Percentiles rank a stretch among this genome's conserved stretches.
phyloP scores from a whole-genome alignment of 2,797 vertebrate genomes.

The Anniella stebbinsi region DNA sequence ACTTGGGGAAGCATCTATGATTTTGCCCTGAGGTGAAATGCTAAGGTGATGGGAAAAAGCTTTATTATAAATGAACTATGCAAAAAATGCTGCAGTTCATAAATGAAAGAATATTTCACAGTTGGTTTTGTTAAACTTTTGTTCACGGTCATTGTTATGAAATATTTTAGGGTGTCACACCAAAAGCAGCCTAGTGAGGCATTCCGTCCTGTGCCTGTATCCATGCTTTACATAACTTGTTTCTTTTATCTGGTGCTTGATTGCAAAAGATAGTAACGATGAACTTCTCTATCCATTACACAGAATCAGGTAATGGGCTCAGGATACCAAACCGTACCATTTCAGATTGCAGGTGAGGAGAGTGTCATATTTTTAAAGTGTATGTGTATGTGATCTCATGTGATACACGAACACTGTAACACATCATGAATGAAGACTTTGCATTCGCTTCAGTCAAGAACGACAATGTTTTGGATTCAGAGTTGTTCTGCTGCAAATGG shows the following conservation, averaged over 20 bases:
- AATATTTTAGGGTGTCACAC: neutral
- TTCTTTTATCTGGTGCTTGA: neutral
- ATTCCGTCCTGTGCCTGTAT: neutral
- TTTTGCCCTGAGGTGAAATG: constrained; percentile 62
- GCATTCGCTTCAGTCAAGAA: neutral
- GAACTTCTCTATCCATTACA: neutral
- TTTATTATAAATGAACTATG: constrained; percentile 45
- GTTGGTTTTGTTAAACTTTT: constrained; percentile 35
- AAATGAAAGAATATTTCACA: constrained; percentile 39
- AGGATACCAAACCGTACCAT: neutral
- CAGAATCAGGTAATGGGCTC: neutral
- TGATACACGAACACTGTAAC: neutral
- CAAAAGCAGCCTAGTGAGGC: neutral
- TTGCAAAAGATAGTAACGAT: neutral
- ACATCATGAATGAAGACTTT: neutral
- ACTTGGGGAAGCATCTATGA: constrained; percentile 49
- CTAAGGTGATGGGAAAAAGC: constrained; percentile 57
- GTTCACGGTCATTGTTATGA: constrained; percentile 27
- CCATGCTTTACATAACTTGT: neutral
- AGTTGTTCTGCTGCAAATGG: neutral
- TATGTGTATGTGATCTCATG: too few relatives aligned
- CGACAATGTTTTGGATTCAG: too few relatives aligned
- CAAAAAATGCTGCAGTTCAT: constrained; percentile 43
- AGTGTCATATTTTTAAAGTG: neutral
- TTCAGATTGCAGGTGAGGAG: neutral